phyloP scores from a whole-genome alignment of 1,140 invertebrate species.

The Trichoplusia ni region DNA sequence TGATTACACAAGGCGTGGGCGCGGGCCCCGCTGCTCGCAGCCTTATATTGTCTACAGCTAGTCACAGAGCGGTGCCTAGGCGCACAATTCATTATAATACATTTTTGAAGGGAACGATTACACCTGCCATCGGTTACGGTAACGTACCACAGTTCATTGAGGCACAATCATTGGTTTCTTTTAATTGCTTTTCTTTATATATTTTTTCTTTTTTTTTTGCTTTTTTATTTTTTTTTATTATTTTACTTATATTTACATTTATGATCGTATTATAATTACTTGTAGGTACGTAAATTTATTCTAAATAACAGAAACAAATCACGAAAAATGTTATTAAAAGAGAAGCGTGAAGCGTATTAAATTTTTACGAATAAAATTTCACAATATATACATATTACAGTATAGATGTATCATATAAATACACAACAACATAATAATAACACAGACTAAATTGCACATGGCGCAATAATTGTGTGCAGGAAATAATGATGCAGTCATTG shows the following conservation, averaged over 20 bases:
- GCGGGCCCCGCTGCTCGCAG: slow-evolving; percentile 59
- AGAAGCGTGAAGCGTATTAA: slow-evolving; percentile 81
- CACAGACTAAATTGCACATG: slow-evolving; percentile 80
- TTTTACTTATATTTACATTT: slow-evolving; percentile 70
- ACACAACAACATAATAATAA: slow-evolving; percentile 81
- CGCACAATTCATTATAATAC: slow-evolving; percentile 68
- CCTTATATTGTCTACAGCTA: slow-evolving; percentile 64
- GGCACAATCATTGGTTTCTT: slow-evolving; percentile 81
- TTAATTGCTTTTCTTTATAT: slow-evolving; percentile 75
- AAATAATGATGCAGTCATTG: slow-evolving; percentile 73
- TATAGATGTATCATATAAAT: slow-evolving; percentile 76
- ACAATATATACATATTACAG: slow-evolving; percentile 80
- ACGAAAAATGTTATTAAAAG: slow-evolving; percentile 74
- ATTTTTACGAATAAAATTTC: slow-evolving; percentile 78
- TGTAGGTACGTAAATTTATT: slow-evolving; percentile 81
- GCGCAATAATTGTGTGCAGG: slow-evolving; percentile 74
- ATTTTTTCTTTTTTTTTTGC: slow-evolving; percentile 56
- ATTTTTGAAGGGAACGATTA: slow-evolving; percentile 64
- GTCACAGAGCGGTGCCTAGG: slow-evolving; percentile 50
- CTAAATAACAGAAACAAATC: slow-evolving; percentile 80
- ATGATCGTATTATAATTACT: slow-evolving; percentile 80
- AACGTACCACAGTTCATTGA: slow-evolving; percentile 82
- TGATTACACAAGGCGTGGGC: slow-evolving; percentile 74
- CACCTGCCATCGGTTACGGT: slow-evolving; percentile 77
- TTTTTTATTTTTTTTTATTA: slow-evolving; percentile 56